These are phyloP conservation scores for Holacanthella duospinosa DNA, from an alignment of 2,888 invertebrate species.

Conservation along the genomic window DNA sequence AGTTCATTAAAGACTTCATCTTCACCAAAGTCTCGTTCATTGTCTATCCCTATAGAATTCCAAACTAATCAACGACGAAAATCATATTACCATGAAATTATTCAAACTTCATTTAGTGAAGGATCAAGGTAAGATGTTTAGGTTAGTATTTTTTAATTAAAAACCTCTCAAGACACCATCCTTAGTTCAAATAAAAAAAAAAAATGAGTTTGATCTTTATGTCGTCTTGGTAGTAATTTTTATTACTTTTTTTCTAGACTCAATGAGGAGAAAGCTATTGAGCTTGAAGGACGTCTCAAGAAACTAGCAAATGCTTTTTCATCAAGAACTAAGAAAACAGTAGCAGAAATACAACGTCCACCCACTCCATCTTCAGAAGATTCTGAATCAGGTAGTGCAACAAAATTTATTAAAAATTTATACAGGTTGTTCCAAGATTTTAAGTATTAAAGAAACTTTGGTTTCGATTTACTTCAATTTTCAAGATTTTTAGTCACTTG, in stretches of 20 bases:
- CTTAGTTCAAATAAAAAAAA: too few species aligned
- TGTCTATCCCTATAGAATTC: too few species aligned
- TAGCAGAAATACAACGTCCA: constrained; percentile 51
- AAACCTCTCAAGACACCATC: too few species aligned
- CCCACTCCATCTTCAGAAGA: constrained; percentile 54
- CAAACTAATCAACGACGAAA: too few species aligned
- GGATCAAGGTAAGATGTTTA: constrained; percentile 5
- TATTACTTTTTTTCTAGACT: constrained; percentile 19
- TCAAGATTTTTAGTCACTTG: neutral
- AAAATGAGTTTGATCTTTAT: neutral
- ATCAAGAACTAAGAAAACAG: constrained; percentile 49
- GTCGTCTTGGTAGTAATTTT: neutral
- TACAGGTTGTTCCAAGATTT: neutral
- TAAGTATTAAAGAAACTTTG: neutral
- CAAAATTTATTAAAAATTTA: neutral
- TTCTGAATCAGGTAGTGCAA: constrained; percentile 43
- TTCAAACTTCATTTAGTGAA: constrained; percentile 2
- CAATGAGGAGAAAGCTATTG: constrained; percentile 32
- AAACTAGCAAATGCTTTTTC: constrained; percentile 53
- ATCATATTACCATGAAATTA: neutral
- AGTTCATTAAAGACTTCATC: too few species aligned
- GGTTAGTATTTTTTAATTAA: too few species aligned
- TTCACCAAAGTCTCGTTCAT: too few species aligned
- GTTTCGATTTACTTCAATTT: neutral
- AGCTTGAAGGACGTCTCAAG: constrained; percentile 45